Evolutionary conservation across 2,113 vertebrate genomes (phyloP).

Genomic region (Murina feae): DNA sequence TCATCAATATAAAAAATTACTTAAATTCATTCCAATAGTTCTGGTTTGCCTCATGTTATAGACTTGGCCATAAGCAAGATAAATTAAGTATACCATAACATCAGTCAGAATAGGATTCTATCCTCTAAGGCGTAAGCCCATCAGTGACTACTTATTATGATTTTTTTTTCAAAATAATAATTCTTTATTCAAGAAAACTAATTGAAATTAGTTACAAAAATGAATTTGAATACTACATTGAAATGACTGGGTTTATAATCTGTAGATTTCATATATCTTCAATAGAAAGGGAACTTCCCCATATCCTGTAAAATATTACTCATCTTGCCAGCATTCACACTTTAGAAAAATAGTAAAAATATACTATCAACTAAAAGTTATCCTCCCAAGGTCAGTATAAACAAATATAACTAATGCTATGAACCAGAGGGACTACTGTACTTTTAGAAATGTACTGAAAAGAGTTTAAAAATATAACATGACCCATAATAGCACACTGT

Average conservation of each 20-base stretch:
- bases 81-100: neutral
- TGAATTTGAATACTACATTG: neutral
- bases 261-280: neutral
- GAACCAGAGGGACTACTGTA: neutral
- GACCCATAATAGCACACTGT: neutral
- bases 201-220: slow-evolving; percentile 10
- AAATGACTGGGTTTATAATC: neutral
- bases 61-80: neutral
- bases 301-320: neutral
- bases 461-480: slow-evolving; percentile 26
- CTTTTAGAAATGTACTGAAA: slow-evolving; percentile 13
- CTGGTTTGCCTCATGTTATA: neutral
- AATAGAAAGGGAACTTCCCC: neutral
- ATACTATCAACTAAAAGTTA: slow-evolving; percentile 17
- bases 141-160: neutral
- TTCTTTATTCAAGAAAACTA: neutral
- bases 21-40: neutral
- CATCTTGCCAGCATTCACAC: neutral
- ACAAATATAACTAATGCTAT: neutral
- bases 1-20: neutral
- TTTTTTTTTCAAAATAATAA: neutral
- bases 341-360: slow-evolving; percentile 45
- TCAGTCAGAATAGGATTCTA: neutral
- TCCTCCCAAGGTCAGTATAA: neutral
- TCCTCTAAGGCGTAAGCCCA: neutral